Evolutionary conservation across 2,113 vertebrate genomes (phyloP), one percentile per base, ranked within the genome.

Genomic region (Kryptolebias marmoratus): DNA sequence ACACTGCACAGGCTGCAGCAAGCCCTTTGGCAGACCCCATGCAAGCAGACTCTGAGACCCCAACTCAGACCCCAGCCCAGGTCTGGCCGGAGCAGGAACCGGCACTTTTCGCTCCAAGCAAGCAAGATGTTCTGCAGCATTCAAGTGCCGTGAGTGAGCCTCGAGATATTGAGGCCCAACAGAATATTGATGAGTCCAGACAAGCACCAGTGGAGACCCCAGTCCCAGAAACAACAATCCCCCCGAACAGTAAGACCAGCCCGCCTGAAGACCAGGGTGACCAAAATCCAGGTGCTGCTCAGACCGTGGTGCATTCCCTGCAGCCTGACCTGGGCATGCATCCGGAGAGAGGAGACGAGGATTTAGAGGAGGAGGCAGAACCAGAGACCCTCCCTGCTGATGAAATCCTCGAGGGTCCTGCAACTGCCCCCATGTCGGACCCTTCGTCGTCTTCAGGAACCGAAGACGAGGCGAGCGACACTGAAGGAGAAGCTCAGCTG

Each of bases 261-360:
- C 94, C 93, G 0, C 94, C 94, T 0, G 95, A 95, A 68, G 94
- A 96, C 48, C 83, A 93, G 2, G 85, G 87, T 4, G 92, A 93
- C 22, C 90, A 90, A n/a, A 92, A 89, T 10, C 55, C 65, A 69
- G 76, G 50, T 28, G 75, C 62, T 56, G 49, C 52, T 3, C 68
- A 65, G 31, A 60, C 61, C 13, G 27, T 53, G 10, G 15, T 47
- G 54, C 71, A 67, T 49, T 81, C 58, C 68, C 70, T 75, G 36
- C 87, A 91, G 59, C 71, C 85, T 10, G 90, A 89, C 71, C 70
- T 91, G 63, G 87, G 87, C 4, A 82, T 85, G 32, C 88, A 89
- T 53, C 50, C 88, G 64, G 83, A 88, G 31, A 16, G 30, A 50
- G 83, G 54, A 14, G 68, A 76, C 6, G 3, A 27, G 10, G 76